Evolutionary conservation across 2,797 vertebrate genomes (phyloP).

Genomic region (Muraenolepis orangiensis): DNA sequence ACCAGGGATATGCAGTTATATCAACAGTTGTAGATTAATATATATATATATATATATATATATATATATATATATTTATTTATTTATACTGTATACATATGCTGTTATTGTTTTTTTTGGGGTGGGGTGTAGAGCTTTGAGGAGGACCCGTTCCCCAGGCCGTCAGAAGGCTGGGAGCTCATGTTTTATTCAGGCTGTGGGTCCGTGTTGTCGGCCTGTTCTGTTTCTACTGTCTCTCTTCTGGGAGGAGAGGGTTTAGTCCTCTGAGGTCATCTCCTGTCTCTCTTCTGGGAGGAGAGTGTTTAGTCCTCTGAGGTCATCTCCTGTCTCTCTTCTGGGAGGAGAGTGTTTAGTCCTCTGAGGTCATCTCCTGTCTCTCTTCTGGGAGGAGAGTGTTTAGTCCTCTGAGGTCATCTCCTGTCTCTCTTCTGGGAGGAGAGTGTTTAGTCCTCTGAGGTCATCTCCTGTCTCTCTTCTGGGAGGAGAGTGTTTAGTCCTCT

Average conservation of each 20-base stretch:
- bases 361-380: slow-evolving; percentile 50
- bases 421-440: slow-evolving; percentile 33
- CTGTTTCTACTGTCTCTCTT: slow-evolving; percentile 22
- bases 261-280: slow-evolving; percentile 49
- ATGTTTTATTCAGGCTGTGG: slow-evolving; percentile 26
- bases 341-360: too few species aligned
- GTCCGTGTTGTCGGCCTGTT: slow-evolving; percentile 19
- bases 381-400: slow-evolving; percentile 50
- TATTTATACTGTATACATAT: neutral
- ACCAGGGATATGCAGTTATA: too few species aligned
- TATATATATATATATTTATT: neutral
- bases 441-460: too few species aligned
- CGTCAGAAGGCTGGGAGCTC: too few species aligned
- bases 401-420: too few species aligned
- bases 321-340: slow-evolving; percentile 33
- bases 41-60: too few species aligned
- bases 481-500: slow-evolving; percentile 34
- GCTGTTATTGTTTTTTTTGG: neutral
- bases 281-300: slow-evolving; percentile 52
- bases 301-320: too few species aligned
- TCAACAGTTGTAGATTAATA: too few species aligned
- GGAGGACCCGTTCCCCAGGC: too few species aligned
- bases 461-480: slow-evolving; percentile 57
- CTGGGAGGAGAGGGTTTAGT: too few species aligned
- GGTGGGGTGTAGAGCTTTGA: too few species aligned